Evolutionary conservation across 2,113 vertebrate species (phyloP).

Genomic region (Fregata magnificens): DNA sequence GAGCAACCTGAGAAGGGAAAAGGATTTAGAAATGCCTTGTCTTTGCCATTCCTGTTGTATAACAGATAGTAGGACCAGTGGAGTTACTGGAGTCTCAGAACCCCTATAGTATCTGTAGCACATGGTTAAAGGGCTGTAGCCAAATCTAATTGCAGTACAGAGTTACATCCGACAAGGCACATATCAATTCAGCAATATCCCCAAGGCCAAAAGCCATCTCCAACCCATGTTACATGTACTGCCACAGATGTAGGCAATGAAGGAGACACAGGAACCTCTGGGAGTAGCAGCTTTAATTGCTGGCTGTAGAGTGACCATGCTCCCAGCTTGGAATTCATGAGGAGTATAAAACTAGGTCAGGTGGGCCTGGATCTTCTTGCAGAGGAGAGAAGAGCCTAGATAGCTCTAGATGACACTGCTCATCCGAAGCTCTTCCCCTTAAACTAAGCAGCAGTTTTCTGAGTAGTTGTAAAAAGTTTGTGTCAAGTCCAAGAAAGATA

Average conservation of each 20-base stretch:
- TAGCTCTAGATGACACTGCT: background rate
- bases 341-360: background rate
- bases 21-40: background rate
- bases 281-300: background rate
- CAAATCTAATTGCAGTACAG: background rate
- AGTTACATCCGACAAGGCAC: background rate
- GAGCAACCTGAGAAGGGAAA: background rate
- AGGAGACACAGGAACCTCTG: background rate
- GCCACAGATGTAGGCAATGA: background rate
- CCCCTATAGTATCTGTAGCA: background rate
- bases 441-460: background rate
- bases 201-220: background rate
- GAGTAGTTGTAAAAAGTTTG: background rate
- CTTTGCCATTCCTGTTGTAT: background rate
- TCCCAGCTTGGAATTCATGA: accelerated
- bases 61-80: background rate
- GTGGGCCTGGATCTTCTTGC: background rate
- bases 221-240: accelerated
- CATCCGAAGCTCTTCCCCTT: background rate
- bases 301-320: background rate
- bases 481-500: background rate
- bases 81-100: background rate
- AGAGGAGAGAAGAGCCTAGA: background rate
- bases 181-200: background rate
- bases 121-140: background rate